Base-by-base conservation (phyloP, 2,797 vertebrate genomes). In the Pagetopsis macropterus region DNA sequence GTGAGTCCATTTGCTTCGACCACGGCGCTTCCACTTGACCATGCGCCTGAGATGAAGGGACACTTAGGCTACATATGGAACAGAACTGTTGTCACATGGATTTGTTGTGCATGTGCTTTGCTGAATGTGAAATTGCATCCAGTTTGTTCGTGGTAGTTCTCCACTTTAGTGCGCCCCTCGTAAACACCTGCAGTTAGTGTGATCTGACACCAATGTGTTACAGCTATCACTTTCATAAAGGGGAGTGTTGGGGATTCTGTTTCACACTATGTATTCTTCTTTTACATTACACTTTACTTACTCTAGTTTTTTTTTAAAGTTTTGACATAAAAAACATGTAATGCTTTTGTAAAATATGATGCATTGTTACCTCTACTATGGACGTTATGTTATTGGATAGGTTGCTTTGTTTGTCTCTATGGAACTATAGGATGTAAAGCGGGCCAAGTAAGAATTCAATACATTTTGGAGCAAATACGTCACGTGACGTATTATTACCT, bases 1-100 rank as follows among this genome's bases (percentile, higher is more conserved):
- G 78, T 60, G 52, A 84, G 84, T 58, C 81, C 76, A 27, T 87
- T 91, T 84, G 76, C 65, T 56, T 76, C 55, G 56, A 82, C 84
- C 65, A 15, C 73, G 82, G 82, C 3, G 11, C 79, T 76, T 86
- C 85, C 68, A 78, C 81, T 75, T 84, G 87, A 89, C 86, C 83
- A 75, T 72, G 82, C 70, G 76, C 19, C 87, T 79, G 76, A 88
- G 70, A 75, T 71, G 87, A 87, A 84, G 58, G 81, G 84, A 90
- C 89, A 91, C 87, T 94, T 93, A 92, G 80, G 78, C 69, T 79
- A 75, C 92, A 94, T 92, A 92, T 92, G 91, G 89, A 93, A 65
- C 59, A 16, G 80, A 84, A 79, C 41, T 15, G 67, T 65, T 72
- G 82, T 81, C 76, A 70, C 75, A 60, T 58, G 50, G 50, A 82